A percentile compares a stretch with the other conserved stretches of the same genome.
phyloP scores from a whole-genome alignment of 2,888 invertebrate species.

The Agrotis segetum region DNA sequence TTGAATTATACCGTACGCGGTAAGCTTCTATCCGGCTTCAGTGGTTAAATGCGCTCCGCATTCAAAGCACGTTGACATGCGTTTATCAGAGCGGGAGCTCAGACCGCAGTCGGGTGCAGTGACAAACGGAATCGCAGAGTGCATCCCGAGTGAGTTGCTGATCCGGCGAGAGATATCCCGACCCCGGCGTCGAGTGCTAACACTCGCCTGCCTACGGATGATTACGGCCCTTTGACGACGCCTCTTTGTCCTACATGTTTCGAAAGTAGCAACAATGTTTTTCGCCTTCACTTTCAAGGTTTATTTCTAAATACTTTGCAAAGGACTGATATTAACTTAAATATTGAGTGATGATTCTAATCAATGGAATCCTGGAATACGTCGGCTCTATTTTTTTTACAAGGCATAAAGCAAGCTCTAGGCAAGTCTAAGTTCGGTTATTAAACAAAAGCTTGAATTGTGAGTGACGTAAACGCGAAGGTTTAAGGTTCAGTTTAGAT shows the following conservation, averaged over 20 bases:
- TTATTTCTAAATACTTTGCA: conserved; percentile 17
- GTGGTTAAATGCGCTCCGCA: conserved; percentile 80
- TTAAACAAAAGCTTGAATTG: conserved; percentile 70
- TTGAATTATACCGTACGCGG: conserved; percentile 43
- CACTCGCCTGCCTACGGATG: conserved; percentile 87
- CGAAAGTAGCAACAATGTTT: conserved; percentile 80
- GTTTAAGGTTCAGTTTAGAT: conserved; percentile 80
- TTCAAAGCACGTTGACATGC: conserved; percentile 88
- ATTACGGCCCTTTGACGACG: conserved; percentile 87
- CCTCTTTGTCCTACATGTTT: conserved; percentile 80
- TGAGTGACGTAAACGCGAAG: conserved; percentile 71
- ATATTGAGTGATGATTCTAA: background rate
- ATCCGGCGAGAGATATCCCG: conserved; percentile 89
- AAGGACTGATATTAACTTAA: conserved; percentile 2
- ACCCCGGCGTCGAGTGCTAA: conserved; percentile 87
- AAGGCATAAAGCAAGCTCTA: conserved; percentile 61
- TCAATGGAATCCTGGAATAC: background rate
- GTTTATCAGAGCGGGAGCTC: conserved; percentile 88
- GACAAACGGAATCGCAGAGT: conserved; percentile 90
- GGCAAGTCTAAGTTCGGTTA: conserved; percentile 67
- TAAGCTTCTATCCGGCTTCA: conserved; percentile 74
- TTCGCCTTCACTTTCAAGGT: conserved; percentile 67
- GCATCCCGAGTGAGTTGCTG: conserved; percentile 89
- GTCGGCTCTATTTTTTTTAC: conserved; percentile 58
- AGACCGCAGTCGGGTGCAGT: conserved; percentile 85